phyloP scores from a whole-genome alignment of 2,888 invertebrate genomes.

The Oithona nana region DNA sequence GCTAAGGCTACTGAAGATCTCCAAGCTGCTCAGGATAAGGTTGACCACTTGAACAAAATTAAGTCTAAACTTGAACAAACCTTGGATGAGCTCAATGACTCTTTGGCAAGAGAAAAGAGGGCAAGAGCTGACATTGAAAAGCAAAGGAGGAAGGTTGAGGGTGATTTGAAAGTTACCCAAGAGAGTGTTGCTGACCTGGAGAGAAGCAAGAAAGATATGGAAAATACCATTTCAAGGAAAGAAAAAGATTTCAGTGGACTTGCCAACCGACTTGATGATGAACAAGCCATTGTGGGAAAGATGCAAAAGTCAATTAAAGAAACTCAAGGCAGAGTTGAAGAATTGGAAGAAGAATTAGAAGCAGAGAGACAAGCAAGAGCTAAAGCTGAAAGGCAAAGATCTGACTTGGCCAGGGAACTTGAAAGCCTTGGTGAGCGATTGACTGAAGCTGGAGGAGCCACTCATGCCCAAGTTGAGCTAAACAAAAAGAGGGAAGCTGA shows the following conservation, averaged over 20 bases:
- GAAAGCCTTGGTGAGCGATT: slow-evolving; percentile 90
- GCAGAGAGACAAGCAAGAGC: slow-evolving; percentile 93
- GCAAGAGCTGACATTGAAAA: slow-evolving; percentile 92
- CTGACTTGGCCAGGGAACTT: slow-evolving; percentile 86
- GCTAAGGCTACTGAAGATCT: slow-evolving; percentile 36
- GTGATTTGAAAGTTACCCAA: slow-evolving; percentile 94
- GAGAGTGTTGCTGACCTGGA: slow-evolving; percentile 92
- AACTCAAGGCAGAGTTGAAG: slow-evolving; percentile 92
- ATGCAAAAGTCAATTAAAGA: slow-evolving; percentile 99
- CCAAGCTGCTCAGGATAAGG: slow-evolving; percentile 88
- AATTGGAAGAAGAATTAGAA: slow-evolving; percentile 97
- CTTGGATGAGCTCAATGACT: slow-evolving; percentile 94
- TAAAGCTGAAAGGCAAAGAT: slow-evolving; percentile 61
- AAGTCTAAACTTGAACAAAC: slow-evolving; percentile 97
- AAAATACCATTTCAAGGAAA: slow-evolving; percentile 93
- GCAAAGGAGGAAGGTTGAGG: slow-evolving; percentile 94
- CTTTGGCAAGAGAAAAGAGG: slow-evolving; percentile 98
- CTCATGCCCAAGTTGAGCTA: slow-evolving; percentile 93
- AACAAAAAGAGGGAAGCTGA: slow-evolving; percentile 99
- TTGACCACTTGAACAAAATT: slow-evolving; percentile 98
- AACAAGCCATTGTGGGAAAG: slow-evolving; percentile 89
- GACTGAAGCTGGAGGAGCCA: slow-evolving; percentile 98
- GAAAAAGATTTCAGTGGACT: slow-evolving; percentile 93
- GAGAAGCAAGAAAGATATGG: slow-evolving; percentile 93
- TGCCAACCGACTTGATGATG: slow-evolving; percentile 86